Conservation (phyloP, 2,113 vertebrate genomes). For the Melanocharis versteri region DNA sequence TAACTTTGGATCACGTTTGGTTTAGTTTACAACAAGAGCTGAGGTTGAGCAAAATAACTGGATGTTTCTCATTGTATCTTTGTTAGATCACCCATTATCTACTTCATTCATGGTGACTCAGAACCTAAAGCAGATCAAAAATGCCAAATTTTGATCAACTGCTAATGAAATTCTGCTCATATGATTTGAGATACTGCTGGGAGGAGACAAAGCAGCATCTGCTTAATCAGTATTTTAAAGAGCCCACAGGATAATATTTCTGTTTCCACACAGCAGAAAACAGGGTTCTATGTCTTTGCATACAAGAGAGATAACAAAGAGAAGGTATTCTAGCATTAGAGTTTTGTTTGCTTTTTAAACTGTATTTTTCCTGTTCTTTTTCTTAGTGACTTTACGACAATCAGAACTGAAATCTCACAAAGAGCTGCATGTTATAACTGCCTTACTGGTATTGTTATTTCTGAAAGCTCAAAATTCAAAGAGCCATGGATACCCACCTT, state of each 20-base stretch:
- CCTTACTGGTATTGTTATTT: background rate
- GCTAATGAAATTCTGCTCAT: background rate
- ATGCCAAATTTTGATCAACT: background rate
- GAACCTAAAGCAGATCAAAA: background rate
- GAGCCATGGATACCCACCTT: background rate
- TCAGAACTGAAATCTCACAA: background rate
- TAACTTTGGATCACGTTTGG: background rate
- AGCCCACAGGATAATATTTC: background rate
- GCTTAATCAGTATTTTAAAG: background rate
- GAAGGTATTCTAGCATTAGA: background rate
- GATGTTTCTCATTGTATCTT: background rate
- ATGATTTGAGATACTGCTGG: background rate
- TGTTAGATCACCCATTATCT: background rate
- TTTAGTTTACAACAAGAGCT: background rate
- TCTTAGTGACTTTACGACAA: background rate
- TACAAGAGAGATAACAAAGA: background rate
- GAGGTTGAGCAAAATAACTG: background rate
- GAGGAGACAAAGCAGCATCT: background rate
- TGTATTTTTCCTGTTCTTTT: background rate
- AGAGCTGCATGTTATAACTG: background rate
- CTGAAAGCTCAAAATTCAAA: slow-evolving; percentile 22
- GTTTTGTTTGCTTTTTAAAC: background rate
- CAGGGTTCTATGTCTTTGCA: background rate
- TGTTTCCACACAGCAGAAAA: background rate
- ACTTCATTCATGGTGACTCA: background rate